Conservation (phyloP, 2,797 vertebrate genomes). For the Malurus splendens region DNA sequence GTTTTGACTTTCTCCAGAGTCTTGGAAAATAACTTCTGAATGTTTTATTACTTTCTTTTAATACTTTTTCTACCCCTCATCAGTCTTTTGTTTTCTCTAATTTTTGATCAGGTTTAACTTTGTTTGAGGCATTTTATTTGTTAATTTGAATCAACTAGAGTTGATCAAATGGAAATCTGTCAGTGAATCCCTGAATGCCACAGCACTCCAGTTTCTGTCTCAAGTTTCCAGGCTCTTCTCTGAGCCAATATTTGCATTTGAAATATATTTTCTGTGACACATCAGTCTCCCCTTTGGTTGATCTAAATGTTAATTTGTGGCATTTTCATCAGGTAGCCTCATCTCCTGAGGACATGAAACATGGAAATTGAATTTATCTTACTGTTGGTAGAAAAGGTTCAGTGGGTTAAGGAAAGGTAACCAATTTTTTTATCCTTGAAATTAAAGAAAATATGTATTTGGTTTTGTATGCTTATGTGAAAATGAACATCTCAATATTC, state of each 20-base stretch:
- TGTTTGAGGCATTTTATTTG: neutral
- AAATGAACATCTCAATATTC: neutral
- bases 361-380: neutral
- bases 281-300: neutral
- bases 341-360: neutral
- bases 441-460: neutral
- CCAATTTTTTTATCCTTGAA: neutral
- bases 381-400: neutral
- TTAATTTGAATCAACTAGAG: neutral
- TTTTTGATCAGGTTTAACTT: neutral
- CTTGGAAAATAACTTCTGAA: neutral
- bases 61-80: neutral
- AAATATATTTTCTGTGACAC: neutral
- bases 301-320: neutral
- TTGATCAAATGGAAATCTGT: neutral
- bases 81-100: neutral
- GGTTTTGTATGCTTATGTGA: neutral
- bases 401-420: neutral
- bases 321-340: neutral
- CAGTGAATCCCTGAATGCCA: neutral
- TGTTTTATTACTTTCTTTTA: neutral
- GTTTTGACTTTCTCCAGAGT: neutral
- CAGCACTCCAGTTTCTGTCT: neutral
- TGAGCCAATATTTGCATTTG: neutral
- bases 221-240: neutral